A percentile compares a stretch with the other conserved stretches of the same genome.
Conservation (phyloP, 2,888 invertebrate genomes). For the Ormyrus labotus region DNA sequence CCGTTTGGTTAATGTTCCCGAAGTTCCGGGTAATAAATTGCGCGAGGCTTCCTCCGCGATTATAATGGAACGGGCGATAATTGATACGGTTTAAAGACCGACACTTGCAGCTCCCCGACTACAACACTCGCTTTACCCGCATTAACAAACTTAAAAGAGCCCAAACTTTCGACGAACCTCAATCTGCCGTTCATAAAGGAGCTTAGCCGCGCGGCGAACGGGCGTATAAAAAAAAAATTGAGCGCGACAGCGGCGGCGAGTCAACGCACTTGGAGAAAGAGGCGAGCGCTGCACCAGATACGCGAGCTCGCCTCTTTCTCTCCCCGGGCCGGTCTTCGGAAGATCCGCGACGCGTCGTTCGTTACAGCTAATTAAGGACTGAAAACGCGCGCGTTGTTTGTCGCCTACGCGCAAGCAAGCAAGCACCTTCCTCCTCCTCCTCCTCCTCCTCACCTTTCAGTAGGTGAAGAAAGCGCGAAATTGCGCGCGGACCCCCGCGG, state of each 20-base stretch:
- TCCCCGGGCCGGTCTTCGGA: background rate
- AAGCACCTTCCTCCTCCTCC: background rate
- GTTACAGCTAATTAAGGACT: constrained; percentile 44
- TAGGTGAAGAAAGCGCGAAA: constrained; percentile 72
- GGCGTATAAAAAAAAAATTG: background rate
- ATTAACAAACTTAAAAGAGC: too few relatives aligned
- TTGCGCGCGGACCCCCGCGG: constrained; percentile 62
- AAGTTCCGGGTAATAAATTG: too few relatives aligned
- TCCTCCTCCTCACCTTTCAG: constrained; percentile 32
- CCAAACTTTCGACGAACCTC: too few relatives aligned
- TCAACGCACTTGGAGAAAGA: constrained; percentile 16
- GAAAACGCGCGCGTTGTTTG: constrained; percentile 2
- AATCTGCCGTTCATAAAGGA: too few relatives aligned
- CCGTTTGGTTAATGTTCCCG: too few relatives aligned
- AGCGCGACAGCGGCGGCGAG: background rate
- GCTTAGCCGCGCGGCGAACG: too few relatives aligned
- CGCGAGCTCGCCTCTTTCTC: background rate
- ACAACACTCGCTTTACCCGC: too few relatives aligned
- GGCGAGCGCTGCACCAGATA: constrained; percentile 41
- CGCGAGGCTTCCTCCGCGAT: too few relatives aligned
- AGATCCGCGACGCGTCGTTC: constrained; percentile 24
- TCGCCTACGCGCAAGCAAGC: background rate
- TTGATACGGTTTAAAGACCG: too few relatives aligned
- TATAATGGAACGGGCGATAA: too few relatives aligned
- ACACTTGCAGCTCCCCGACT: too few relatives aligned